Percentiles rank a stretch among this genome's conserved stretches.
phyloP scores from a whole-genome alignment of 2,113 vertebrate genomes.

The Menidia beryllina region DNA sequence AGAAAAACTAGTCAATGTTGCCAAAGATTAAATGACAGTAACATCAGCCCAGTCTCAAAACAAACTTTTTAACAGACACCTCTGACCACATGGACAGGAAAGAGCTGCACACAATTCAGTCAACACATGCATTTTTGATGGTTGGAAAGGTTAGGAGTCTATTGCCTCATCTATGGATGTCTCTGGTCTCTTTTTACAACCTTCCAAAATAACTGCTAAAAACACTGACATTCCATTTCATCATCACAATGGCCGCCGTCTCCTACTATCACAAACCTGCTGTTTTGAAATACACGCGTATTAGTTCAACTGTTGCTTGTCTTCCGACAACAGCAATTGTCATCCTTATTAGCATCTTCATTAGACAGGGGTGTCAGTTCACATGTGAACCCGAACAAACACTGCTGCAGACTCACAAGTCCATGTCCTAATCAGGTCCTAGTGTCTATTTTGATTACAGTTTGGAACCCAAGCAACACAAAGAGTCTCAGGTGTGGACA shows the following conservation, averaged over 20 bases:
- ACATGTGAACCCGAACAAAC: constrained; percentile 18
- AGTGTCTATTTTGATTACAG: constrained; percentile 36
- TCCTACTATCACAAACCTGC: constrained; percentile 9
- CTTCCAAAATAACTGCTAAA: no score
- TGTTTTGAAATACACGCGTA: constrained; percentile 18
- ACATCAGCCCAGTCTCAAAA: no score
- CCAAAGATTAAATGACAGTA: no score
- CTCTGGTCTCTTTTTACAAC: background rate
- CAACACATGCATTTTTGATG: background rate
- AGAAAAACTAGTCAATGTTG: no score
- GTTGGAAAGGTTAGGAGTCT: background rate
- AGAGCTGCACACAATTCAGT: background rate
- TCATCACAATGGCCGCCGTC: constrained; percentile 2
- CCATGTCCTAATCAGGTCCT: constrained; percentile 28
- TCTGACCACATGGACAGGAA: no score
- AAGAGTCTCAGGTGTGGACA: constrained; percentile 5
- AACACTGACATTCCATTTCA: background rate
- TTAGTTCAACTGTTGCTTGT: constrained; percentile 16
- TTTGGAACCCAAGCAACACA: constrained; percentile 34
- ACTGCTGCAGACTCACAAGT: constrained; percentile 8
- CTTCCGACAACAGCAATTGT: constrained; percentile 18
- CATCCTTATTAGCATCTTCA: constrained; percentile 45
- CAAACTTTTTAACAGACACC: no score
- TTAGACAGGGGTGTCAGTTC: constrained; percentile 26
- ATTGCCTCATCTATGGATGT: background rate